Conservation (phyloP, 2,797 vertebrate genomes). For the Parauchenoglanis punctatus region DNA sequence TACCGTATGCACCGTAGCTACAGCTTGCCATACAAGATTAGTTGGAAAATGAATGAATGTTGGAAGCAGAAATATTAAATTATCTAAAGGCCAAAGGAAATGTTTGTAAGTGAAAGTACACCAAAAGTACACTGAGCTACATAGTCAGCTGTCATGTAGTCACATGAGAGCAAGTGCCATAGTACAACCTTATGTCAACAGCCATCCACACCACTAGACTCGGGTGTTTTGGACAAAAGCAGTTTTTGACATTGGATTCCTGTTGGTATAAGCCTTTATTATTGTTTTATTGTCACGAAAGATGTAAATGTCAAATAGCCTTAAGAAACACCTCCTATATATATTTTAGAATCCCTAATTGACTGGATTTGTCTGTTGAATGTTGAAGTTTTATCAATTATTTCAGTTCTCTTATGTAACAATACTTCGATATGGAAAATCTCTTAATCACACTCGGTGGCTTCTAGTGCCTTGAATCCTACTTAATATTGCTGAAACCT, state of each 20-base stretch:
- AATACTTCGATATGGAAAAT: not conserved
- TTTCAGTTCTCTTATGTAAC: not conserved
- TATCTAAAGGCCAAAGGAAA: not conserved
- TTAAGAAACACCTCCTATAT: not conserved
- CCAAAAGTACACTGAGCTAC: not conserved
- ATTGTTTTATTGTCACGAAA: not conserved
- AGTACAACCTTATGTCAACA: too few species aligned
- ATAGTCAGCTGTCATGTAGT: too few species aligned
- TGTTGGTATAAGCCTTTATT: not conserved
- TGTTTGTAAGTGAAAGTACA: not conserved
- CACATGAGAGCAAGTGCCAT: not conserved
- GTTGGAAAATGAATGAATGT: not conserved
- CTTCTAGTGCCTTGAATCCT: not conserved
- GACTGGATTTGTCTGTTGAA: not conserved
- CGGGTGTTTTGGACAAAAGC: not conserved
- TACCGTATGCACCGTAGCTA: not conserved
- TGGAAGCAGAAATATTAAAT: not conserved
- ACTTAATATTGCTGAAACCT: not conserved
- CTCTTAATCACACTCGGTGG: not conserved
- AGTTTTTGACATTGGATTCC: not conserved
- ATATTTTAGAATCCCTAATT: not conserved
- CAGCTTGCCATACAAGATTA: not conserved
- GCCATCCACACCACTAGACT: not conserved
- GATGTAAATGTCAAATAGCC: not conserved
- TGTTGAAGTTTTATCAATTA: not conserved